A percentile compares a stretch with the other conserved stretches of the same genome.
Conservation (phyloP, 2,888 invertebrate genomes). For the Aphrophora alni region DNA sequence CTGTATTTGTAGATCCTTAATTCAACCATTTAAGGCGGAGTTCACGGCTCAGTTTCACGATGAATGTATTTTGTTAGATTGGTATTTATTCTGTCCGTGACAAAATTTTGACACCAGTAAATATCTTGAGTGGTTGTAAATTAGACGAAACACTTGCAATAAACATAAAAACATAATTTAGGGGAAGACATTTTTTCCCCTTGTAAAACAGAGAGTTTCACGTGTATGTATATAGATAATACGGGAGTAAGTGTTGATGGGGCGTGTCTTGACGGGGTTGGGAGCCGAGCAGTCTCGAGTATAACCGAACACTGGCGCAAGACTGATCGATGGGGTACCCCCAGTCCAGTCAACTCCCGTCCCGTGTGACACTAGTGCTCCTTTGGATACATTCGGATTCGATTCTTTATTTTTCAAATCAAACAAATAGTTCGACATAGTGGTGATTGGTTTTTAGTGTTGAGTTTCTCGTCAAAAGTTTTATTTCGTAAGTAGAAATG, state of each 20-base stretch:
- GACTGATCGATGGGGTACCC: neutral
- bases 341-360: neutral
- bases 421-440: neutral
- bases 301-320: neutral
- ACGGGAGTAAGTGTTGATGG: neutral
- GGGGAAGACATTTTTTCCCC: no score
- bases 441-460: neutral
- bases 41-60: no score
- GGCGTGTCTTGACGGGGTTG: conserved; percentile 1
- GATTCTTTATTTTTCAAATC: neutral
- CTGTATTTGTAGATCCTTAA: no score
- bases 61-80: no score
- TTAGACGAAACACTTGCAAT: no score
- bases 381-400: neutral
- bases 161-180: no score
- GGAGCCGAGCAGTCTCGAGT: neutral
- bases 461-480: neutral
- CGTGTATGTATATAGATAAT: neutral
- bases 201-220: neutral
- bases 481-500: neutral
- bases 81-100: no score
- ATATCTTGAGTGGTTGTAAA: no score
- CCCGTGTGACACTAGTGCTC: neutral
- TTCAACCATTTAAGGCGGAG: no score
- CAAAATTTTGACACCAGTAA: no score